These are phyloP conservation scores for Spodoptera littoralis DNA, from an alignment of 2,888 invertebrate genomes.

Conservation along the genomic window DNA sequence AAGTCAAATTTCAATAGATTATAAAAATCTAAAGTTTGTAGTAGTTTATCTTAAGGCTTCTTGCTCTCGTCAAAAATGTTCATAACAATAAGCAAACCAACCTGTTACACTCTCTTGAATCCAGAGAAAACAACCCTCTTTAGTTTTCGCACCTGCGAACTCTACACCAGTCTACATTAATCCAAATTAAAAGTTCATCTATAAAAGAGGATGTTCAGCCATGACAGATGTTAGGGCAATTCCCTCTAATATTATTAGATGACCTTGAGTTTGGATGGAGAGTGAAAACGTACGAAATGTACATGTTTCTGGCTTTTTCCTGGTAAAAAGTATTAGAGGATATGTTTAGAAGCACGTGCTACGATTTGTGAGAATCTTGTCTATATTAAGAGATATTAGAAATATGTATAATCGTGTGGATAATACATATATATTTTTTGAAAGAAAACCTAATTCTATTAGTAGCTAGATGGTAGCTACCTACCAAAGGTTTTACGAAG, in stretches of 20 bases:
- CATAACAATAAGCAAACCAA: no score
- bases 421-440: neutral
- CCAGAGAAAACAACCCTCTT: no score
- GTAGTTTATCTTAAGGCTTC: no score
- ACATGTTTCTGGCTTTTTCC: constrained; percentile 7
- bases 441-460: neutral
- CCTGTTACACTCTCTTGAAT: no score
- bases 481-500: no score
- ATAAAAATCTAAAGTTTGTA: no score
- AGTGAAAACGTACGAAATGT: constrained; percentile 12
- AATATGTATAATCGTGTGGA: neutral
- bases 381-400: neutral
- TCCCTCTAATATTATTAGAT: constrained; percentile 15
- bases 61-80: no score
- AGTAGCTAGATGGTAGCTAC: no score
- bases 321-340: constrained; percentile 17
- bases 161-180: no score
- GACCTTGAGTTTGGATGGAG: neutral
- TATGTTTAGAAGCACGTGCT: constrained; percentile 5
- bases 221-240: constrained; percentile 9
- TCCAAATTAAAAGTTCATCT: neutral
- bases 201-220: neutral
- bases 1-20: no score
- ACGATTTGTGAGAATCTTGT: constrained; percentile 3
- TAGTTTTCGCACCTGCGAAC: no score